Base-by-base conservation (phyloP, 2,113 vertebrate genomes). In the Tor tambroides region DNA sequence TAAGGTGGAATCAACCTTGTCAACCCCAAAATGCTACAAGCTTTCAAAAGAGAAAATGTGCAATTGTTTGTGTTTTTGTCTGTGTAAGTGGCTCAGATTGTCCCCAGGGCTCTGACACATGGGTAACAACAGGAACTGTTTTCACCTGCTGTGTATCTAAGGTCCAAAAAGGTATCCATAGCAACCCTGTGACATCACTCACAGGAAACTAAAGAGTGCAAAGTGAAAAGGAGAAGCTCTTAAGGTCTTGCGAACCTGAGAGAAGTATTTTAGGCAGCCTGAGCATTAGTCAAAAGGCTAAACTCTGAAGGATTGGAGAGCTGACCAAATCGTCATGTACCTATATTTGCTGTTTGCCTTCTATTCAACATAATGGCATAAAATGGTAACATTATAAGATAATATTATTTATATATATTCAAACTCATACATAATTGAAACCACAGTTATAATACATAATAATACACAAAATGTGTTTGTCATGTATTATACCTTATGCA, bases 151-250 rank as follows among this genome's bases (percentile, higher is more conserved):
- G 54, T 81, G 32, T 77, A 65, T 69, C 56, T 41, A 79, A 82
- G 32, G 43, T 19, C 26, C 46, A 61, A 71, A 54, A 6, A 21
- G 46, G 85, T 46, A 69, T 71, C 84, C 84, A 76, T 86, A 85
- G 83, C 72, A 89, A 88, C 71, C 65, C 6, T 6, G 46, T 79
- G 38, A 85, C 84, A 88, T 79, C 83, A 78, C 49, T 59, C 43
- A 56, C 30, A 49, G 56, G 21, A 59, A 78, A 84, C 63, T 59
- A 41, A 86, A 59, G 51, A 46, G 63, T 74, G 81, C 71, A 83
- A 19, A 74, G 17, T 76, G 35, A 76, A 75, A 61, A 75, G 19
- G 51, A 63, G 78, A 75, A 28, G 67, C 67, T 71, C 32, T 65
- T 43, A 76, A 12, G n/a, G 35, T 28, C 59, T 82, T 65, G 23